These are phyloP conservation scores for Ameiurus melas DNA, from an alignment of 2,113 vertebrate species.

Conservation along the genomic window DNA sequence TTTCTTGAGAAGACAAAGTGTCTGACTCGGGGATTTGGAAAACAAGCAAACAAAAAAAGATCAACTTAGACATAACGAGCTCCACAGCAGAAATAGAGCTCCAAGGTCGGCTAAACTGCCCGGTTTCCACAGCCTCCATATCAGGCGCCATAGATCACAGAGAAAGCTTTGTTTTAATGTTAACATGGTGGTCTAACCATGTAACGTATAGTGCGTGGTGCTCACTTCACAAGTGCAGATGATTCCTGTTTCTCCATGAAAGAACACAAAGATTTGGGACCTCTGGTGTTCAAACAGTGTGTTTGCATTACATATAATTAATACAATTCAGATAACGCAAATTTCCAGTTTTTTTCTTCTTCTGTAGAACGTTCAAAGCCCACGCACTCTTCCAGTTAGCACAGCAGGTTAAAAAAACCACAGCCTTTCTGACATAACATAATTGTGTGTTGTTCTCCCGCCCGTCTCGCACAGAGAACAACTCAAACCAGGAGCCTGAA, in stretches of 20 bases:
- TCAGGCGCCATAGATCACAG: neutral
- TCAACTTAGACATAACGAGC: neutral
- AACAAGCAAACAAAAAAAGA: neutral
- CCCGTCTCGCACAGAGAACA: constrained; percentile 4
- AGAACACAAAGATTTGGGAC: neutral
- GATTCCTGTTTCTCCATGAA: neutral
- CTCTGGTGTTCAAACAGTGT: neutral
- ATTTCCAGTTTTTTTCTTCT: neutral
- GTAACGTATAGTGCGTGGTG: too few relatives aligned
- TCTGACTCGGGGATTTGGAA: neutral
- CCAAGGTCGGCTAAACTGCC: neutral
- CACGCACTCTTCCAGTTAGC: constrained; percentile 1
- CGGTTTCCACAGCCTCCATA: neutral
- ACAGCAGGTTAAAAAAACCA: neutral
- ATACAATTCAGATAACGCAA: too few relatives aligned
- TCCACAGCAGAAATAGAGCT: neutral
- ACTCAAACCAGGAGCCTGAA: neutral
- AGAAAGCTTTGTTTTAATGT: too few relatives aligned
- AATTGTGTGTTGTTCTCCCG: neutral
- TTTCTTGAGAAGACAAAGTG: neutral
- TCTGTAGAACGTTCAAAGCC: neutral
- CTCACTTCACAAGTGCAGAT: neutral
- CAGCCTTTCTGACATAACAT: neutral
- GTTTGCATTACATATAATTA: neutral
- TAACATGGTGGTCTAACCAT: too few relatives aligned